Conservation (phyloP, 2,113 vertebrate species). For the Pelmatolapia mariae region DNA sequence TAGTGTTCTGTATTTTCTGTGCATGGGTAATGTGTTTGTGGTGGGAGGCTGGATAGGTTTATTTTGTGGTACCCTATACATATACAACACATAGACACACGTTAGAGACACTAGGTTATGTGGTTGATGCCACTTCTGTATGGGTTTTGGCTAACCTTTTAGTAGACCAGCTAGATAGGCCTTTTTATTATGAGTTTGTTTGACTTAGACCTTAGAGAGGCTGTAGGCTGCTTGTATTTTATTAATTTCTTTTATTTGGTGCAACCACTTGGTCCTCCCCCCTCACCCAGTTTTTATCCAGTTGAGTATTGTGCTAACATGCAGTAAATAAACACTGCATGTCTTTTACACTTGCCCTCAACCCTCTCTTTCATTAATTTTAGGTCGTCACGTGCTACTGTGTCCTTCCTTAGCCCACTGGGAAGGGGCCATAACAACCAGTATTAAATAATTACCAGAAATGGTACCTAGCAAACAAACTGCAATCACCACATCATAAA, state of each 20-base stretch:
- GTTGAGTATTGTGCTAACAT: not conserved
- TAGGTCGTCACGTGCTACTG: not conserved
- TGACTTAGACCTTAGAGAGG: not conserved
- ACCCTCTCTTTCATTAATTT: not conserved
- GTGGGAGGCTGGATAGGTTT: not conserved
- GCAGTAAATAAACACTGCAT: not conserved
- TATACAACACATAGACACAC: not conserved
- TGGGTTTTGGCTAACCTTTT: not conserved
- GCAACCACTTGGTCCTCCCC: not conserved
- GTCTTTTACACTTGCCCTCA: not conserved
- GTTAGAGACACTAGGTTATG: not conserved
- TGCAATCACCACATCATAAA: not conserved
- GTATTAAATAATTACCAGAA: not conserved
- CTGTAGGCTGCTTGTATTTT: not conserved
- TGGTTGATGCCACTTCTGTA: not conserved
- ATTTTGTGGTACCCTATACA: not conserved
- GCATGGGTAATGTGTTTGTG: not conserved
- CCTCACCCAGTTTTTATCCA: not conserved
- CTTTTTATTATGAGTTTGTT: not conserved
- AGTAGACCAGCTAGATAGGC: not conserved
- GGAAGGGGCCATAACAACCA: not conserved
- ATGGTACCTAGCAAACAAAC: not conserved
- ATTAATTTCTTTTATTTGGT: not conserved
- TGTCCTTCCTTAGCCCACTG: not conserved
- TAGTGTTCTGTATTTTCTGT: not conserved